Conservation (phyloP, 2,797 vertebrate species). For the Myotis planiceps region DNA sequence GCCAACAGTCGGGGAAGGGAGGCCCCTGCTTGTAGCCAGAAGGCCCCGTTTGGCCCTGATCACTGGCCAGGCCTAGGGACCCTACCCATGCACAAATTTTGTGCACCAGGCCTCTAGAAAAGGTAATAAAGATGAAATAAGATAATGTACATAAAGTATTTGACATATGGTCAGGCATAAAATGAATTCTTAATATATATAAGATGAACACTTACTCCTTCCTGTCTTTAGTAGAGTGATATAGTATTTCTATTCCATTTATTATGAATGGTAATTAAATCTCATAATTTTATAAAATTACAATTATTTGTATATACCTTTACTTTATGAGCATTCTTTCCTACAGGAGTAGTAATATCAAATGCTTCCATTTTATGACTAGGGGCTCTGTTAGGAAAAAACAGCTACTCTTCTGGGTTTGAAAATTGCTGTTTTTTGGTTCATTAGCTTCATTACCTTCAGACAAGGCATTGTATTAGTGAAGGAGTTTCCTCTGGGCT, state of each 20-base stretch:
- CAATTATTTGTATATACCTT: neutral
- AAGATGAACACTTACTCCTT: neutral
- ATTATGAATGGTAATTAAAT: neutral
- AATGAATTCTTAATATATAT: neutral
- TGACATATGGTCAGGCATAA: neutral
- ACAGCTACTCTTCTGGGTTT: neutral
- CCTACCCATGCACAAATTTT: too few relatives aligned
- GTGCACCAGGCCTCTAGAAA: too few relatives aligned
- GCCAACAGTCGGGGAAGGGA: too few relatives aligned
- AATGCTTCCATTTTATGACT: neutral
- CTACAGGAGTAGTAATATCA: neutral
- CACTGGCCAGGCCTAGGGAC: too few relatives aligned
- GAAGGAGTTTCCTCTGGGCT: neutral
- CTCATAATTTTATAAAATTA: neutral
- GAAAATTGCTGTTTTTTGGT: neutral
- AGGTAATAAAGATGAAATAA: neutral
- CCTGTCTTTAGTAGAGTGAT: neutral
- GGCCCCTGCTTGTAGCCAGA: too few relatives aligned
- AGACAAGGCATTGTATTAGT: neutral
- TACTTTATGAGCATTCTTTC: conserved; percentile 7
- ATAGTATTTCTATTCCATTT: neutral
- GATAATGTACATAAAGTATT: neutral
- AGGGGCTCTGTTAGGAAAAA: neutral
- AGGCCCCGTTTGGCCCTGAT: too few relatives aligned
- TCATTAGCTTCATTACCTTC: neutral